Conservation (phyloP, 2,113 vertebrate species). For the Cariama cristata region DNA sequence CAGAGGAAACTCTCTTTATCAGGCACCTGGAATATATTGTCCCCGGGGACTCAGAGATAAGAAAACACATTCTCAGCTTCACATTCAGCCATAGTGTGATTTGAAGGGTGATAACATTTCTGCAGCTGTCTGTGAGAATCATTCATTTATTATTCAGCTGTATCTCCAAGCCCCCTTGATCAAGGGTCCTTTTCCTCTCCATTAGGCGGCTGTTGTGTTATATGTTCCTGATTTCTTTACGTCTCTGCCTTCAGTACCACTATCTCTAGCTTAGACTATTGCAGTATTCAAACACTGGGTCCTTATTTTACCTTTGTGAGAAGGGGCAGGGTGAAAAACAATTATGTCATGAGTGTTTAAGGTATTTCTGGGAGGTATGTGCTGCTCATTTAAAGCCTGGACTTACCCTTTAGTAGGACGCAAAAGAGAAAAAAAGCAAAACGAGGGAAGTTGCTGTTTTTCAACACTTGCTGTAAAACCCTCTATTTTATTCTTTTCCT, state of each 20-base stretch:
- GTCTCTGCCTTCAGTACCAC: not conserved
- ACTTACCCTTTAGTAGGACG: not conserved
- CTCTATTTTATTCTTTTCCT: not conserved
- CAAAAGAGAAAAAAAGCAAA: not conserved
- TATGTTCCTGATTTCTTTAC: not conserved
- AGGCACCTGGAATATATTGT: constrained; percentile 1
- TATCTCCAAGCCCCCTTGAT: not conserved
- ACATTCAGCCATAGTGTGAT: not conserved
- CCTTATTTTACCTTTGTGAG: not conserved
- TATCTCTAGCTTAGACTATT: not conserved
- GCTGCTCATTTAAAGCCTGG: not conserved
- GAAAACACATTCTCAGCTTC: constrained; percentile 9
- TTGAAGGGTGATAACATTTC: constrained; percentile 13
- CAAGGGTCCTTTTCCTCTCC: not conserved
- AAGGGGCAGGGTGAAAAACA: not conserved
- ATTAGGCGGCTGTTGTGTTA: not conserved
- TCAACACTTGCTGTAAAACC: not conserved
- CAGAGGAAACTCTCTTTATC: constrained; percentile 9
- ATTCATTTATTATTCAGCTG: not conserved
- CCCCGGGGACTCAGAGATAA: not conserved
- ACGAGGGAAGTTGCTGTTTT: not conserved
- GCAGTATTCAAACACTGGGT: not conserved
- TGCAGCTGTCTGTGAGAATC: not conserved
- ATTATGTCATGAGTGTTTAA: not conserved
- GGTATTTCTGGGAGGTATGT: not conserved